These are phyloP conservation scores for Nerophis lumbriciformis DNA, from an alignment of 2,113 vertebrate species.

Conservation along the genomic window DNA sequence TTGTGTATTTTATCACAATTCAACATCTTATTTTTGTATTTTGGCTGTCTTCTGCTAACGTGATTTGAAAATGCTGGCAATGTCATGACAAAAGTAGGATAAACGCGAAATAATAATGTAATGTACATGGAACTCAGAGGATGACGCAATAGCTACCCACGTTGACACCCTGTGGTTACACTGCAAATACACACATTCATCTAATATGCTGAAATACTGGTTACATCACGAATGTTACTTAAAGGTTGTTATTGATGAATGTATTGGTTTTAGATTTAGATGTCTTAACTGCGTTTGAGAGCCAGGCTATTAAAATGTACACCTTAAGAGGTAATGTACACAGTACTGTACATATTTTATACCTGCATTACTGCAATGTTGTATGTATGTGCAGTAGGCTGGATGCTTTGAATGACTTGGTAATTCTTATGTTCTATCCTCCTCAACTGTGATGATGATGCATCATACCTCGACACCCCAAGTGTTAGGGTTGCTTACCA, in stretches of 20 bases:
- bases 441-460: slow-evolving; percentile 64
- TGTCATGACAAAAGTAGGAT: too few species aligned
- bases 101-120: too few species aligned
- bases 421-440: slow-evolving; percentile 74
- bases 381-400: slow-evolving; percentile 4
- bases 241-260: background rate
- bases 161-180: background rate
- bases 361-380: background rate
- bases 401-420: slow-evolving; percentile 58
- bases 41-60: background rate
- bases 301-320: background rate
- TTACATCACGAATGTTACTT: background rate
- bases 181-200: background rate
- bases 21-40: background rate
- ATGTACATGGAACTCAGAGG: too few species aligned
- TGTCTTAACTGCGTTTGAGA: background rate
- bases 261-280: background rate
- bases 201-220: background rate
- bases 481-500: slow-evolving; percentile 78
- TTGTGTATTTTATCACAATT: background rate
- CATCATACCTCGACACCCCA: slow-evolving; percentile 51
- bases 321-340: background rate
- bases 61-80: too few species aligned
- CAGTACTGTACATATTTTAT: background rate
- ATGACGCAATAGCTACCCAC: slow-evolving; percentile 25